Conservation (phyloP, 2,888 invertebrate species). For the Xanthia togata region DNA sequence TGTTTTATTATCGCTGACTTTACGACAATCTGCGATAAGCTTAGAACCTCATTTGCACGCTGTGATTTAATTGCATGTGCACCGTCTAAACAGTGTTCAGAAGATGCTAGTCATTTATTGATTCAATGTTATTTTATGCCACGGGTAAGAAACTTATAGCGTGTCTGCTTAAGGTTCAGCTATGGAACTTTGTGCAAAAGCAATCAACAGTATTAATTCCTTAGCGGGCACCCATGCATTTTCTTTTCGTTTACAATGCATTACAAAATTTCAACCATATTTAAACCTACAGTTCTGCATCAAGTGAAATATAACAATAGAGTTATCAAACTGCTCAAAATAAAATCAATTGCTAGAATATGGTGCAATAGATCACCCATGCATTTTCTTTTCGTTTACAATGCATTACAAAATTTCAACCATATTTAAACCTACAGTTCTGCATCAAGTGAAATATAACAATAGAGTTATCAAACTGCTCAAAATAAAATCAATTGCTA, state of each 20-base stretch:
- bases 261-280: background rate
- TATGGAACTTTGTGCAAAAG: background rate
- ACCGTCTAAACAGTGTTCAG: background rate
- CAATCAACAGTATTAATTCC: background rate
- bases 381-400: background rate
- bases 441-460: slow-evolving; percentile 15
- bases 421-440: slow-evolving; percentile 5
- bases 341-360: too few relatives aligned
- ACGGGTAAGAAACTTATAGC: background rate
- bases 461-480: slow-evolving; percentile 28
- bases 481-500: too few relatives aligned
- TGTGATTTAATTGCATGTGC: background rate
- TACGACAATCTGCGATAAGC: background rate
- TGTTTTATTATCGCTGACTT: background rate
- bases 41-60: background rate
- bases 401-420: background rate
- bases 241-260: slow-evolving; percentile 1
- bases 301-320: slow-evolving; percentile 22
- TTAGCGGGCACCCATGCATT: background rate
- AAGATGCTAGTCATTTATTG: background rate
- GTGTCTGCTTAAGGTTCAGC: background rate
- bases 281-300: slow-evolving; percentile 5
- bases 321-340: too few relatives aligned
- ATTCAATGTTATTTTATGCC: background rate
- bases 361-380: too few relatives aligned